A percentile compares a stretch with the other conserved stretches of the same genome.
Evolutionary conservation across 2,797 vertebrate species (phyloP).

Genomic region (Poeciliopsis paucimaculata): DNA sequence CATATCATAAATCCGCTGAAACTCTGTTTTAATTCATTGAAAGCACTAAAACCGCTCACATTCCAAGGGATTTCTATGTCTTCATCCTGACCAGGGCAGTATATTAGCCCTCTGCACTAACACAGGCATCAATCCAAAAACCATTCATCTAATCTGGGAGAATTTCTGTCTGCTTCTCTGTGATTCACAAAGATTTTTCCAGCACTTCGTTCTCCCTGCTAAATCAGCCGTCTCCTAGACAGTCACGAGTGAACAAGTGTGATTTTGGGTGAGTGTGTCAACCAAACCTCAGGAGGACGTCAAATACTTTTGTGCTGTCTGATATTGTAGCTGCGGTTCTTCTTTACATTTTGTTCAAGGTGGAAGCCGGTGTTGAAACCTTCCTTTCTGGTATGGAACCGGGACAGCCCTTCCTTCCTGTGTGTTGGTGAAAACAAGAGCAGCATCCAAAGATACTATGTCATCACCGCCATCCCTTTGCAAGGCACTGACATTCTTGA

Average conservation of each 20-base stretch:
- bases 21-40: constrained; percentile 19
- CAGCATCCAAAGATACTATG: not conserved
- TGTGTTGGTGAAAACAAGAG: not conserved
- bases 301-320: not conserved
- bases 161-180: not conserved
- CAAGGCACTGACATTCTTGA: not conserved
- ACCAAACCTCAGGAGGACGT: not conserved
- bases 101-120: constrained; percentile 45
- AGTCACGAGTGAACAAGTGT: not conserved
- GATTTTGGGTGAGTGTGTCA: not conserved
- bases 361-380: not conserved
- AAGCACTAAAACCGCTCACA: constrained; percentile 16
- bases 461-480: not conserved
- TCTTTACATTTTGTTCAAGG: not conserved
- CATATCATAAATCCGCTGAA: not conserved
- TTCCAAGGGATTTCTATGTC: constrained; percentile 34
- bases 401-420: too few species aligned
- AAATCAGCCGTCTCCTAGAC: not conserved
- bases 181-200: not conserved
- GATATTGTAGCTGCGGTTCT: not conserved
- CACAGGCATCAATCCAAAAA: constrained; percentile 9
- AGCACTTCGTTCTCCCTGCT: not conserved
- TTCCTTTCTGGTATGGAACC: not conserved
- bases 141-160: not conserved
- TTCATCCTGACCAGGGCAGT: constrained; percentile 49